phyloP scores from a whole-genome alignment of 1,140 invertebrate species.

The Temnothorax nylanderi region DNA sequence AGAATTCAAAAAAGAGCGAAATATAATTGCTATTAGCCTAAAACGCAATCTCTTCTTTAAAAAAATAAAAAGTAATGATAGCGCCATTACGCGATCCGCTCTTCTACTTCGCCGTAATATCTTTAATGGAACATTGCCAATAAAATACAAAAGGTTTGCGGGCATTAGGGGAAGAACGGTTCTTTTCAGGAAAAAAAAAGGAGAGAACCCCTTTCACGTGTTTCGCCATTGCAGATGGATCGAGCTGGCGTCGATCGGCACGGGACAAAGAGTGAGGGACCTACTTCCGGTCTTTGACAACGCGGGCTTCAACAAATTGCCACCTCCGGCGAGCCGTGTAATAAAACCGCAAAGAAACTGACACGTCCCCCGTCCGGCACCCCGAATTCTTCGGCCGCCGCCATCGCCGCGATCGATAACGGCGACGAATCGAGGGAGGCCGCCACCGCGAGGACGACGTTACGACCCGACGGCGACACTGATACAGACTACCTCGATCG shows the following conservation, averaged over 20 bases:
- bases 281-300: slow-evolving; percentile 93
- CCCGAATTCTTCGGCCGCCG: slow-evolving; percentile 49
- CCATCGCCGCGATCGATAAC: slow-evolving; percentile 45
- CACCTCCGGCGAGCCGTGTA: slow-evolving; percentile 91
- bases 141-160: slow-evolving; percentile 56
- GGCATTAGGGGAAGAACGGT: slow-evolving; percentile 31
- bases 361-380: slow-evolving; percentile 61
- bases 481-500: slow-evolving; percentile 40
- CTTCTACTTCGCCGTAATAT: slow-evolving; percentile 51
- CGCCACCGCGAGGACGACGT: slow-evolving; percentile 42
- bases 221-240: slow-evolving; percentile 78
- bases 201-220: slow-evolving; percentile 50
- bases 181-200: slow-evolving; percentile 35
- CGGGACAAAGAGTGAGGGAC: slow-evolving; percentile 89
- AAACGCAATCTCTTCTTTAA: neutral
- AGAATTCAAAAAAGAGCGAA: neutral
- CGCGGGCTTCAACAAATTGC: slow-evolving; percentile 92
- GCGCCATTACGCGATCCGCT: slow-evolving; percentile 35
- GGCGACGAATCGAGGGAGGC: slow-evolving; percentile 53
- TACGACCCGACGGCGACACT: slow-evolving; percentile 37
- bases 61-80: neutral
- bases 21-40: slow-evolving; percentile 2
- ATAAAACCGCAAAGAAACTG: slow-evolving; percentile 89
- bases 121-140: slow-evolving; percentile 62
- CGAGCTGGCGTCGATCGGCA: slow-evolving; percentile 80